Base-by-base conservation (phyloP, 2,797 vertebrate species). In the Halcyon chelicuti region DNA sequence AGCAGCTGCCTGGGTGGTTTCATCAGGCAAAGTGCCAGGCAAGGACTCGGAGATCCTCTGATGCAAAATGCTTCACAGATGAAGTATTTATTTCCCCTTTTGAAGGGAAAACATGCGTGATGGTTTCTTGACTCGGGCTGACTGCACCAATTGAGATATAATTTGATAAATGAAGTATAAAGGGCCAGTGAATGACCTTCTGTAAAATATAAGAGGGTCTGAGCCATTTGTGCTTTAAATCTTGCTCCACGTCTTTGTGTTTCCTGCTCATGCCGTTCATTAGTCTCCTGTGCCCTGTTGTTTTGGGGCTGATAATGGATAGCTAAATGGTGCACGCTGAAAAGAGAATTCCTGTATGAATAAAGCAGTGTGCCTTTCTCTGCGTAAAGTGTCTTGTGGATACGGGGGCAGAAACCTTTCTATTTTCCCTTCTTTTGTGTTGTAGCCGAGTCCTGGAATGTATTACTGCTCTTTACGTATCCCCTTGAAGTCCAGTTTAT, bases 141-240 rank as follows among this genome's bases (percentile, higher is more conserved):
- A 35, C 92, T 94, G 90, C 52, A 67, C 68, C 57, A 55, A 82
- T 92, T 96, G n/a, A 92, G 92, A 57, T 91, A 22, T 74, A 60
- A 95, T 96, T 94, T 92, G 90, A 95, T 87, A 95, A 87, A 93
- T 81, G 70, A 94, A 91, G 60, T 91, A 86, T 90, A 93, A 97
- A 93, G 52, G 71, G 78, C 52, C 82, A 29, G 68, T 31, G 71
- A 83, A 39, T 57, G 77, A 92, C 88, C 72, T 58, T n/a, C 47
- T 80, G 10, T 92, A 73, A 88, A 91, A 90, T 86, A 61, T 40
- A 52, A 35, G 78, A 86, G 70, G 63, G 86, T 29, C 82, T 51
- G 87, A 88, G 60, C 74, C 77, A 33, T 93, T 89, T 86, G 74
- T 92, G 80, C 80, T 84, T 75, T 81, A 77, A 57, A 86, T 90